Evolutionary conservation across 2,113 vertebrate species (phyloP).

Genomic region (Excalfactoria chinensis): DNA sequence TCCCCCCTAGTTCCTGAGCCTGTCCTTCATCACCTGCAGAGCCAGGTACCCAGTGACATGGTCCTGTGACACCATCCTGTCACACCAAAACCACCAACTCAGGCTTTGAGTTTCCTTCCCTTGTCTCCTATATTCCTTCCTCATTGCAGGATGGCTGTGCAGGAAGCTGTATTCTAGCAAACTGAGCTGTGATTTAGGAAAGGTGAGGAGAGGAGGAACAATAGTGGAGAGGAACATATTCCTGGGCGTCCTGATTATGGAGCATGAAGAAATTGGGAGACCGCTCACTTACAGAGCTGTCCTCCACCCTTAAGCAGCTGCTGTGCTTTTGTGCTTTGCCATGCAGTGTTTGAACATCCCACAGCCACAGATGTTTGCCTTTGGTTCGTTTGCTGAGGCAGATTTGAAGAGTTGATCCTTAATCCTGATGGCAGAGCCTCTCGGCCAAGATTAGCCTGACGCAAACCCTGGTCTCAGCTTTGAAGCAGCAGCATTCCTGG

Average conservation of each 20-base stretch:
- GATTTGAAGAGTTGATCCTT: background rate
- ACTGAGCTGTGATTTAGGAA: background rate
- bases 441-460: background rate
- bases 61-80: background rate
- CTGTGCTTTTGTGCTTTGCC: background rate
- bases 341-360: background rate
- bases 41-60: background rate
- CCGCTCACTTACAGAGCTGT: background rate
- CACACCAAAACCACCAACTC: background rate
- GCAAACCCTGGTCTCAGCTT: background rate
- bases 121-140: background rate
- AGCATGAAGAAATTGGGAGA: background rate
- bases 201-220: background rate
- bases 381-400: background rate
- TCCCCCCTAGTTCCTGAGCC: background rate
- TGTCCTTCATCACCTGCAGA: fast-evolving
- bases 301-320: constrained; percentile 45
- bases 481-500: background rate
- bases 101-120: background rate
- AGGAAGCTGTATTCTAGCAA: background rate
- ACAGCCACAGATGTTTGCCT: constrained; percentile 28
- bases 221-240: background rate
- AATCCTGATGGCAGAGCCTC: background rate
- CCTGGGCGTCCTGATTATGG: background rate
- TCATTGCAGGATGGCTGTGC: background rate